phyloP scores from a whole-genome alignment of 2,113 vertebrate species.

The Salvator merianae region DNA sequence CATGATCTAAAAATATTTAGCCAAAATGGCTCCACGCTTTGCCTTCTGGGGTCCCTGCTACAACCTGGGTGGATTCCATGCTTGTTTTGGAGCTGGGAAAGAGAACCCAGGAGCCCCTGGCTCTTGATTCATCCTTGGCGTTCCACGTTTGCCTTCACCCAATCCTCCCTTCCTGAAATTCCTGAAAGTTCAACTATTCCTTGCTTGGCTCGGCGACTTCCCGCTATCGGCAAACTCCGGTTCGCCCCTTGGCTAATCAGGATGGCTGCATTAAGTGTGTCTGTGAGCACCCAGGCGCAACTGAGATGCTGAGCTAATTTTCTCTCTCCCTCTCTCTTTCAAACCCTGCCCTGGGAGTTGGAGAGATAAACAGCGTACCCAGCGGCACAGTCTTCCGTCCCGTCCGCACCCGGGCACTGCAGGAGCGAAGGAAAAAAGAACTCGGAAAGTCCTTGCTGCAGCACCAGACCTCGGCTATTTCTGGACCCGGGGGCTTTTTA shows the following conservation, averaged over 20 bases:
- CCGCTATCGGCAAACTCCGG: background rate
- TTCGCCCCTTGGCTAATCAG: background rate
- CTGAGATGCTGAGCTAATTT: background rate
- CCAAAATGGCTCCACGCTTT: background rate
- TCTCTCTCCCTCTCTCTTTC: background rate
- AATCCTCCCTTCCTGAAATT: background rate
- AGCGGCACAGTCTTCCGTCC: background rate
- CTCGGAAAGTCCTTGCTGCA: background rate
- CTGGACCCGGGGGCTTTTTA: constrained; percentile 8
- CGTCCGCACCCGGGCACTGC: background rate
- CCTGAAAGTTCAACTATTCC: background rate
- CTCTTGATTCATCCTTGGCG: background rate
- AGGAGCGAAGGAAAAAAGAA: background rate
- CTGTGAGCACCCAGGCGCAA: background rate
- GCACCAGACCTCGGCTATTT: constrained; percentile 1
- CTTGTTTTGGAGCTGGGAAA: background rate
- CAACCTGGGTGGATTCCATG: background rate
- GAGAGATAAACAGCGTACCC: background rate
- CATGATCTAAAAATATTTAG: background rate
- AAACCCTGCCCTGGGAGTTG: background rate
- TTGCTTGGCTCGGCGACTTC: background rate
- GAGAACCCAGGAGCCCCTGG: background rate
- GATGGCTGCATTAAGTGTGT: background rate
- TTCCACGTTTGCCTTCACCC: background rate
- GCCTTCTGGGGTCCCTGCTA: background rate